Percentiles rank a stretch among this genome's conserved stretches.
Evolutionary conservation across 1,140 invertebrate species (phyloP).

Genomic region (Notospermus geniculatus): DNA sequence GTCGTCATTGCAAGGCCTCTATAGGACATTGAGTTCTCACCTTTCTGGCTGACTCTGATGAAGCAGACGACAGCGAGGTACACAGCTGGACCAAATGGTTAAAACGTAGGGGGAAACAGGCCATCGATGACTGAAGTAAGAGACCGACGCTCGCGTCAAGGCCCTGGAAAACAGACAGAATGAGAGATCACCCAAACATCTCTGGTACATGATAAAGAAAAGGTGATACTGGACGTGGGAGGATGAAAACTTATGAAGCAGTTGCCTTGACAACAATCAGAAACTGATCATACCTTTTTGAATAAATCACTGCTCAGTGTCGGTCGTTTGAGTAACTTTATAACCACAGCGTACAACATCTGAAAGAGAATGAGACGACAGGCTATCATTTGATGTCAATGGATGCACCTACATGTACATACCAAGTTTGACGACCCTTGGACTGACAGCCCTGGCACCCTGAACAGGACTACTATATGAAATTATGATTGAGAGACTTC

Average conservation of each 20-base stretch:
- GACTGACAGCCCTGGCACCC: no score
- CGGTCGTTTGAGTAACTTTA: conserved; percentile 24
- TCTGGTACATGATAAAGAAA: no score
- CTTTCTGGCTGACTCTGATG: conserved; percentile 31
- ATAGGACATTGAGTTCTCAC: conserved; percentile 16
- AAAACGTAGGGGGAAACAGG: conserved; percentile 39
- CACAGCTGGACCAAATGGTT: conserved; percentile 30
- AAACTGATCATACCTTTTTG: conserved; percentile 28
- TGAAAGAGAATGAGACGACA: conserved; percentile 18
- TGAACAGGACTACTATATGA: no score
- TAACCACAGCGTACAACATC: conserved; percentile 24
- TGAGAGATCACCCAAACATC: no score
- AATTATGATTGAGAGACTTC: no score
- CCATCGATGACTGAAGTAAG: conserved; percentile 30
- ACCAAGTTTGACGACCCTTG: no score
- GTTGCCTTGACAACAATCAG: no score
- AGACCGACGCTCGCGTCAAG: conserved; percentile 30
- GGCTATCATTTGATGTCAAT: no score
- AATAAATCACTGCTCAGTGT: conserved; percentile 30
- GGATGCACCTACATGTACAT: no score
- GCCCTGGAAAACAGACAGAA: conserved; percentile 32
- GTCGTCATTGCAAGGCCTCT: no score
- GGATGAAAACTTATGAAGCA: conserved; percentile 7
- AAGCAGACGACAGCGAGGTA: conserved; percentile 27
- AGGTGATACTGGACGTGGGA: conserved; percentile 8